Base-by-base conservation (phyloP, 2,888 invertebrate species). In the Lucinisca nassula region DNA sequence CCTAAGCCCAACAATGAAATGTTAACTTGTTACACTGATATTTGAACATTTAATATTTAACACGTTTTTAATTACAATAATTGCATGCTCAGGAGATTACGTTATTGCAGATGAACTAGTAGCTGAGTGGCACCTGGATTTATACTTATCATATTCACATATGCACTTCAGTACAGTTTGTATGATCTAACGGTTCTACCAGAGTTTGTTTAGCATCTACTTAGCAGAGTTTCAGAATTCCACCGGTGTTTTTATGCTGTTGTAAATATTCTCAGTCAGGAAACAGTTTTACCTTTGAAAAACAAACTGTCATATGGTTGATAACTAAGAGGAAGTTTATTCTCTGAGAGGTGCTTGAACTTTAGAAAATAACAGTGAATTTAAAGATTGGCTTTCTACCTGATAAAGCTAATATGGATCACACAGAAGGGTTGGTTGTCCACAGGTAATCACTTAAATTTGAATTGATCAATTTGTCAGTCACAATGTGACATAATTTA, bases 21-120 rank as follows among this genome's bases (percentile, higher is more conserved):
- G 67, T 67, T 32, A 35, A 67, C 67, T 67, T 67, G 67, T 67
- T 67, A 67, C 10, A 35, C 30, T 30, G 67, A 67, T 67, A 67
- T 67, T 35, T 21, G 45, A 67, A 67, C 67, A 67, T 67, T 67
- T 67, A 67, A 67, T 67, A 67, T 67, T 67, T 35, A 67, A 32
- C 32, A 32, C 32, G 17, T 67, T 67, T 67, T 17, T 35, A 35
- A 67, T 67, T 67, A 14, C 2, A 35, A 67, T 67, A 35, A 67
- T 67, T 35, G 67, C 27, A 67, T 67, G 32, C 61, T 61, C 30
- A 3, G 17, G 35, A 8, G 32, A 67, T 1, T 67, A 17, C 24
- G 35, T 67, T 67, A 45, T 45, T 30, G 35, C 67, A 67, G 35
- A 32, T 17, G 4, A 21, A 55, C n/a, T 55, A 14, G 12, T 35